Percentiles rank a stretch among this genome's conserved stretches.
Conservation (phyloP, 2,113 vertebrate species). For the Oryctolagus cuniculus region DNA sequence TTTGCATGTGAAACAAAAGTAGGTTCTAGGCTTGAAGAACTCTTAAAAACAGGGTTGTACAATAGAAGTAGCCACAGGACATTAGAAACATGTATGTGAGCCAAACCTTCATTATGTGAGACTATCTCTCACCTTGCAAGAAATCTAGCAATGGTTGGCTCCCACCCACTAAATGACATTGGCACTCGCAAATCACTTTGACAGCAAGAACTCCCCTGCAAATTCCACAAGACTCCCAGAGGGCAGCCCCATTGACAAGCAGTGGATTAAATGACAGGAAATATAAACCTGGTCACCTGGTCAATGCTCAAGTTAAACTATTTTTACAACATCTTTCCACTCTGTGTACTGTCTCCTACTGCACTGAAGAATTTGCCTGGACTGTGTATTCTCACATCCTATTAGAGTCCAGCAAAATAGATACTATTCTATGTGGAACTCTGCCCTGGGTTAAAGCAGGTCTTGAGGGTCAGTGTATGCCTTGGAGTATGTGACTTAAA, state of each 20-base stretch:
- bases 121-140: not conserved
- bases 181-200: not conserved
- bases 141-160: not conserved
- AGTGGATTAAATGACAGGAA: not conserved
- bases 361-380: not conserved
- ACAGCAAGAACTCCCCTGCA: not conserved
- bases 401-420: not conserved
- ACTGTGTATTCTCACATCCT: not conserved
- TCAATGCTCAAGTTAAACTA: not conserved
- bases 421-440: not conserved
- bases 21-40: not conserved
- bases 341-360: not conserved
- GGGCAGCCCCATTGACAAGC: not conserved
- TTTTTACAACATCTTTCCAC: not conserved
- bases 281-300: not conserved
- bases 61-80: not conserved
- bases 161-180: not conserved
- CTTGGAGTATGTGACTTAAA: not conserved
- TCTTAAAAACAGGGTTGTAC: not conserved
- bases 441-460: not conserved
- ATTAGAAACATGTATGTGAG: not conserved
- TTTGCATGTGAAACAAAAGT: not conserved
- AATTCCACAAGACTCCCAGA: not conserved
- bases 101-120: not conserved
- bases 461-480: not conserved